phyloP scores from a whole-genome alignment of 2,113 vertebrate species.

The Sarotherodon lohbergeri region DNA sequence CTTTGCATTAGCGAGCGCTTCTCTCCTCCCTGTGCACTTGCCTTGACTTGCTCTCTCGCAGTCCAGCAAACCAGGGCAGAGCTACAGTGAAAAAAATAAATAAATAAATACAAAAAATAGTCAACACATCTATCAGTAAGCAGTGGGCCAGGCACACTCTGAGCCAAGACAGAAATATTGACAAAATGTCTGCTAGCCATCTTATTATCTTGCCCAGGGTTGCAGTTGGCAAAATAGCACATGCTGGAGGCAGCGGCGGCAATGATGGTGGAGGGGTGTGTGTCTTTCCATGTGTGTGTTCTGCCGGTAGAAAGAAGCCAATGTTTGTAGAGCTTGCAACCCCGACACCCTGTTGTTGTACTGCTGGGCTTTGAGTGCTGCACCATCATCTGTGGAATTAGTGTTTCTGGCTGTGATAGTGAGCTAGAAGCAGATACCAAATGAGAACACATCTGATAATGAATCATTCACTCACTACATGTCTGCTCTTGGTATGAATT shows the following conservation, averaged over 20 bases:
- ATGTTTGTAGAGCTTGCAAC: constrained; percentile 35
- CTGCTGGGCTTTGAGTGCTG: constrained; percentile 21
- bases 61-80: constrained; percentile 38
- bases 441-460: constrained; percentile 20
- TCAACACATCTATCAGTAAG: constrained; percentile 68
- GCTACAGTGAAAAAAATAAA: neutral
- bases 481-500: neutral
- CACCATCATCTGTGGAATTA: constrained; percentile 28
- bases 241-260: constrained; percentile 37
- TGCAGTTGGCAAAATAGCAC: constrained; percentile 58
- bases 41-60: constrained; percentile 42
- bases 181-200: constrained; percentile 62
- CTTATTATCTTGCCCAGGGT: constrained; percentile 59
- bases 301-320: constrained; percentile 14
- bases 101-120: constrained; percentile 29
- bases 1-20: constrained; percentile 52
- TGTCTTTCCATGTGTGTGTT: constrained; percentile 11
- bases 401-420: constrained; percentile 19
- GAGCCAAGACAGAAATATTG: constrained; percentile 74
- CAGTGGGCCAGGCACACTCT: constrained; percentile 56
- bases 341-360: constrained; percentile 29
- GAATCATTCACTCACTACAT: neutral
- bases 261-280: neutral
- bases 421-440: constrained; percentile 23
- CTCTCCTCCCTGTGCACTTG: constrained; percentile 33